A percentile compares a stretch with the other conserved stretches of the same genome.
These are phyloP conservation scores for Pemphigus obesinymphae DNA, from an alignment of 1,140 invertebrate genomes.

Conservation along the genomic window DNA sequence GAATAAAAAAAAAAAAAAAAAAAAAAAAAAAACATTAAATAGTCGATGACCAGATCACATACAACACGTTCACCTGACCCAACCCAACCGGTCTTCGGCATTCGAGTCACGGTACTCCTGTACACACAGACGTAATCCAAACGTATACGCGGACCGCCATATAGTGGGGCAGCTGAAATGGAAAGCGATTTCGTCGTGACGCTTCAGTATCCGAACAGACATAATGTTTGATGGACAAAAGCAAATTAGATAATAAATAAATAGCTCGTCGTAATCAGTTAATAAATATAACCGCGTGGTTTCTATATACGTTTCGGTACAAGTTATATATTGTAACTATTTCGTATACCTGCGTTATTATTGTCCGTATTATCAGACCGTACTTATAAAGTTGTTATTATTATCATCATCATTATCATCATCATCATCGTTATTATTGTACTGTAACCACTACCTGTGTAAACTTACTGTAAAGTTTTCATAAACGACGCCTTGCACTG, in stretches of 20 bases:
- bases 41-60: not conserved
- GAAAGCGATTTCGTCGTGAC: slow-evolving; percentile 34
- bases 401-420: no score
- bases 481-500: no score
- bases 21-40: not conserved
- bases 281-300: not conserved
- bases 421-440: no score
- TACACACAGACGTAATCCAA: slow-evolving; percentile 32
- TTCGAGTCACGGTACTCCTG: slow-evolving; percentile 32
- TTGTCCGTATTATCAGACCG: no score
- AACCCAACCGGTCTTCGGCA: slow-evolving; percentile 37
- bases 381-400: not conserved
- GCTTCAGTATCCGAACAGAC: slow-evolving; percentile 40
- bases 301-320: no score
- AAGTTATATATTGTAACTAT: not conserved
- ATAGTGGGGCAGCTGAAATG: slow-evolving; percentile 38
- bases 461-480: no score
- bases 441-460: no score
- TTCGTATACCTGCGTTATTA: not conserved
- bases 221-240: slow-evolving; percentile 38
- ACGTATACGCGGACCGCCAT: not conserved
- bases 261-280: not conserved
- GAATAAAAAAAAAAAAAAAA: no score
- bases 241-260: slow-evolving; percentile 28
- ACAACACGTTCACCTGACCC: slow-evolving; percentile 38